Base-by-base conservation (phyloP, 2,113 vertebrate species). In the Mohoua ochrocephala region DNA sequence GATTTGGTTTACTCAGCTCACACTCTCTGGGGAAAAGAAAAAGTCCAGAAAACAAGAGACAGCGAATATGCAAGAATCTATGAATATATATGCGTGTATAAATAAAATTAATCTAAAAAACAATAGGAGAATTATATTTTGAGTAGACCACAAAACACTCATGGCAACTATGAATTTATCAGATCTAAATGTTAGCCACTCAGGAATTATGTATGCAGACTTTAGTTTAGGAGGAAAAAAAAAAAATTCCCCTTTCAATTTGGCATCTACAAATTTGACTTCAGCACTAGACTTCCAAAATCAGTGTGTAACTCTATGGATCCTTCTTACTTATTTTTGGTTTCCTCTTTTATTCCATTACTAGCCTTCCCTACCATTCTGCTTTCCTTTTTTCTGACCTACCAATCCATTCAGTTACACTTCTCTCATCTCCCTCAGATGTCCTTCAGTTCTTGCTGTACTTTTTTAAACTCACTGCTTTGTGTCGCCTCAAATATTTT, bases 61-160 rank as follows among this genome's bases (percentile, higher is more conserved):
- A 78, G 35, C 31, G n/a, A 56, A 81, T 33, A 49, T 35, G 20
- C 16, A 69, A 87, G 15, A 49, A 28, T 60, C 9, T 37, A n/a
- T 1, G 0, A 81, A 57, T 30, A 73, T 12, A 13, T 13, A 13
- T 11, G 7, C 21, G 13, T 3, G 0, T 13, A 45, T 10, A 82
- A 80, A 81, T 41, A 61, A 81, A 74, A 59, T 31, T 13, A 31
- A 84, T 52, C 41, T 64, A 24, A 77, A 64, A 35, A 6, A 5
- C 9, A 7, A 5, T 4, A 77, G 14, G 12, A 44, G 3, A 54
- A 85, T 30, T 42, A 1, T 15, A 47, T 74, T 81, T 89, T 39
- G 24, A 64, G 30, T 37, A 60, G 26, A 47, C 7, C 22, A 65
- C 24, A 47, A 63, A 84, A 44, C 21, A 17, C 59, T 60, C 27